Evolutionary conservation across 1,140 invertebrate species (phyloP).

Genomic region (Psilanteris sp.): DNA sequence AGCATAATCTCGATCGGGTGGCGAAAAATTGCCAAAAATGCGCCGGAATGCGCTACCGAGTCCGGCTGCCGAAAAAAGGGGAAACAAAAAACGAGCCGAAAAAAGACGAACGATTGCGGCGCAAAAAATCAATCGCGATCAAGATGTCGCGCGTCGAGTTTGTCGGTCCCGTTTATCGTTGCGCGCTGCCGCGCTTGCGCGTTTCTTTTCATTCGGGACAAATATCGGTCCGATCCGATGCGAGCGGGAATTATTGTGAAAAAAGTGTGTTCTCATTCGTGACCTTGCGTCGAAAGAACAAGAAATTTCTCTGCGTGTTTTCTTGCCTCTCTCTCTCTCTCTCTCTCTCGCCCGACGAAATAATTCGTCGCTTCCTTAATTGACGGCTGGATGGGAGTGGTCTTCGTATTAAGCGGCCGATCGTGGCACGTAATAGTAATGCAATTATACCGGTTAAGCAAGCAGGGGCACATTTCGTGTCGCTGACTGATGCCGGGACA

Average conservation of each 20-base stretch:
- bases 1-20: conserved; percentile 12
- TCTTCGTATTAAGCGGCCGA: conserved; percentile 51
- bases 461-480: conserved; percentile 56
- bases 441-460: conserved; percentile 60
- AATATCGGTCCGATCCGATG: no score
- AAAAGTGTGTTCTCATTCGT: no score
- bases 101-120: conserved; percentile 5
- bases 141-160: conserved; percentile 17
- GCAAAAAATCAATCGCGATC: conserved; percentile 44
- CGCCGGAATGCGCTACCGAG: conserved; percentile 13
- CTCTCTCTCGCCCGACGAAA: conserved; percentile 36
- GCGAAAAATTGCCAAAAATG: conserved; percentile 10
- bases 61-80: neutral
- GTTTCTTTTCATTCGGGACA: no score
- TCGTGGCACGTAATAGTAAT: conserved; percentile 57
- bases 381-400: conserved; percentile 51
- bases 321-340: no score
- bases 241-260: no score
- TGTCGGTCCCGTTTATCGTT: neutral
- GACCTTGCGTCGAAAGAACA: no score
- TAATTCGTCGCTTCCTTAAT: conserved; percentile 64
- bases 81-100: no score
- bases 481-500: conserved; percentile 24
- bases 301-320: no score
- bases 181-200: conserved; percentile 27